These are phyloP conservation scores for Reticulitermes speratus DNA, from an alignment of 1,140 invertebrate species.

Conservation along the genomic window DNA sequence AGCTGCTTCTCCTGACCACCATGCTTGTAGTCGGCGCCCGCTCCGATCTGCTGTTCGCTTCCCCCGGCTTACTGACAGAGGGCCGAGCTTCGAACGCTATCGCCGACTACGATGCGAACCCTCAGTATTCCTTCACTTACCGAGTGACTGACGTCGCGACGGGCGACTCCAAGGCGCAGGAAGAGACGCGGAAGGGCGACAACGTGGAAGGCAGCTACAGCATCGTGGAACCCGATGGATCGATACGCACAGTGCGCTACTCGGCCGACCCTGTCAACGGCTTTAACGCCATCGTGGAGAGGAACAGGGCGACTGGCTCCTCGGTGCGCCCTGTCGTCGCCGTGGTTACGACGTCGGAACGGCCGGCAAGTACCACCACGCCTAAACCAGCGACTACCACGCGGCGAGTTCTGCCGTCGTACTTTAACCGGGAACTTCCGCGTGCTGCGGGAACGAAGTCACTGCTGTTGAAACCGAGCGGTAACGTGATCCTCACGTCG, in stretches of 20 bases:
- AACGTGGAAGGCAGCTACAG: conserved; percentile 56
- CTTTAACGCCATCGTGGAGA: conserved; percentile 36
- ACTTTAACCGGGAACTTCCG: not conserved
- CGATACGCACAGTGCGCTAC: conserved; percentile 56
- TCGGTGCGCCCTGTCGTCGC: not conserved
- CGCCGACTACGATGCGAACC: conserved; percentile 33
- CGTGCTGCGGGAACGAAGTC: not conserved
- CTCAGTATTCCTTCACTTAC: conserved; percentile 36
- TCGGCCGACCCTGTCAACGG: conserved; percentile 45
- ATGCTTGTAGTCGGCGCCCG: not conserved
- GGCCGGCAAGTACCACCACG: not conserved
- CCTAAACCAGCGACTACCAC: not conserved
- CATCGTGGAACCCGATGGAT: conserved; percentile 57
- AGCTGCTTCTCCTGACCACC: not conserved
- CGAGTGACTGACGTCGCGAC: conserved; percentile 37
- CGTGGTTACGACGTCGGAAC: not conserved
- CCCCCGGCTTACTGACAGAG: conserved; percentile 27
- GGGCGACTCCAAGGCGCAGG: conserved; percentile 56
- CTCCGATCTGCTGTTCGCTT: conserved; percentile 37
- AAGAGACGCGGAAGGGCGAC: conserved; percentile 55
- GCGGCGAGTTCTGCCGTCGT: conserved; percentile 31
- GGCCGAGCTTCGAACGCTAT: not conserved
- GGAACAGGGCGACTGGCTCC: not conserved
- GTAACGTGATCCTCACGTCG: not conserved
- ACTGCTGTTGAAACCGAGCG: not conserved